A percentile compares a stretch with the other conserved stretches of the same genome.
Conservation (phyloP, 2,113 vertebrate genomes). For the Tympanuchus pallidicinctus region DNA sequence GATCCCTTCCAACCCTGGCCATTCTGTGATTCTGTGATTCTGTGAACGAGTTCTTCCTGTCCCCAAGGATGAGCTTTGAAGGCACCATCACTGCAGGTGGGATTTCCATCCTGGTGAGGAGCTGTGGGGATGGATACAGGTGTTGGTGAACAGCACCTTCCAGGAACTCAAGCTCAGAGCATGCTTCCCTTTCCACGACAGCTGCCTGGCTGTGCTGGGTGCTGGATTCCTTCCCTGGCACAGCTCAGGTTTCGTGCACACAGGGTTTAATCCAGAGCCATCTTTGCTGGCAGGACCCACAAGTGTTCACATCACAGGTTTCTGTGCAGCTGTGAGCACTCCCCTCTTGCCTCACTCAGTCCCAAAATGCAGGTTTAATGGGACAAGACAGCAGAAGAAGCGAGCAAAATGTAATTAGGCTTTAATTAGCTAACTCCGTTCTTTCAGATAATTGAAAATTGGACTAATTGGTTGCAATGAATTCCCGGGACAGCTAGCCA, state of each 20-base stretch:
- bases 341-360: neutral
- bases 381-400: slow-evolving; percentile 43
- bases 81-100: neutral
- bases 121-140: neutral
- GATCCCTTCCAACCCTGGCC: no score
- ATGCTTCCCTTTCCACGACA: neutral
- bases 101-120: neutral
- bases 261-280: neutral
- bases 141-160: neutral
- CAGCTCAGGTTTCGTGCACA: neutral
- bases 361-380: slow-evolving; percentile 9
- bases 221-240: neutral
- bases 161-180: neutral
- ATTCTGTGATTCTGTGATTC: no score
- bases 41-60: neutral
- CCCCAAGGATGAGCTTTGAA: neutral
- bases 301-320: neutral
- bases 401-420: slow-evolving; percentile 55
- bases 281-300: neutral
- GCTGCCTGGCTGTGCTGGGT: neutral
- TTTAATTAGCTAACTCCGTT: slow-evolving; percentile 43
- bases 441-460: slow-evolving; percentile 61
- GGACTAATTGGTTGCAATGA: slow-evolving; percentile 38
- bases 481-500: neutral
- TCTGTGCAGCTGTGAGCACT: neutral